phyloP scores from a whole-genome alignment of 35 echinoderm and acorn worm genomes.

The Apostichopus japonicus region DNA sequence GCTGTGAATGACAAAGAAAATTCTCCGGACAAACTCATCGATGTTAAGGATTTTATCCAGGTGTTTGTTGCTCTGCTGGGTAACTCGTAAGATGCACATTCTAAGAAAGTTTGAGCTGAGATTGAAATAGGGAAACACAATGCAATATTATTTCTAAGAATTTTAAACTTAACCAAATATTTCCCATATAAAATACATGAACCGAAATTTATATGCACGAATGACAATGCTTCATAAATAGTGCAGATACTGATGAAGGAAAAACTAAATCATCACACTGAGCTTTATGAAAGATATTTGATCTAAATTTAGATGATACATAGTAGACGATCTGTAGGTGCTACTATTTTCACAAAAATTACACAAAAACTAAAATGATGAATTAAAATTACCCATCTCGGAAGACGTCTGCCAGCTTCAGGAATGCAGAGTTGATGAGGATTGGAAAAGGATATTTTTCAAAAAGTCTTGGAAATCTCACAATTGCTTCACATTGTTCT shows the following conservation, averaged over 20 bases:
- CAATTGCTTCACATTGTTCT: conserved; percentile 99
- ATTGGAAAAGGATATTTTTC: conserved; percentile 99
- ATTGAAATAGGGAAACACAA: background rate
- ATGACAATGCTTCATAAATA: no score
- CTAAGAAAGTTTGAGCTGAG: conserved; percentile 89
- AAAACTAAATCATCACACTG: no score
- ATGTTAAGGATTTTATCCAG: conserved; percentile 97
- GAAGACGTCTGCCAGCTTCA: conserved; percentile 97
- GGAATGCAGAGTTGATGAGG: conserved; percentile 98
- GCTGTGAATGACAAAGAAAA: conserved; percentile 97
- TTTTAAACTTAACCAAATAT: no score
- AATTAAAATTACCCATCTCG: conserved; percentile 87
- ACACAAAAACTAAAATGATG: background rate
- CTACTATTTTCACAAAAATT: no score
- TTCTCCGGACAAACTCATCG: conserved; percentile 95
- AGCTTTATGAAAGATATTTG: no score
- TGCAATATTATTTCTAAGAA: no score
- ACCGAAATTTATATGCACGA: no score
- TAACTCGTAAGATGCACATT: conserved; percentile 87
- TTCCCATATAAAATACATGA: no score
- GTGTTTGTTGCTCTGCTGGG: conserved; percentile 92
- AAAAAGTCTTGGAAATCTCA: conserved; percentile 94
- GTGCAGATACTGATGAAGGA: no score
- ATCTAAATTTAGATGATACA: no score
- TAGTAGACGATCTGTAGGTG: no score